phyloP scores from a whole-genome alignment of 1,140 invertebrate species.

The Pygmarrhopalites habei region DNA sequence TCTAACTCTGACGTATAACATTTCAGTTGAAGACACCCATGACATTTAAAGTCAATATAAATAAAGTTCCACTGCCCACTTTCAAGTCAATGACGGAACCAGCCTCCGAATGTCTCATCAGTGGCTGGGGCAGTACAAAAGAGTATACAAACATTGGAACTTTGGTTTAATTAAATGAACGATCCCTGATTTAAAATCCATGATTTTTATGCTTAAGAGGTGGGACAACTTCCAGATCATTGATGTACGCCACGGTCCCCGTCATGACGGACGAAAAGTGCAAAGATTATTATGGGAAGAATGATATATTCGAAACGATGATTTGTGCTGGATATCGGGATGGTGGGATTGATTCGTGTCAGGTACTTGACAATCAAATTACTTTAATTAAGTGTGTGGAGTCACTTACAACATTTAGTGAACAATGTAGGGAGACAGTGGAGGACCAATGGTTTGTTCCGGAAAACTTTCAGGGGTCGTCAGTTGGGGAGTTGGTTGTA shows the following conservation, averaged over 20 bases:
- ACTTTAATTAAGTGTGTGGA: too few species aligned
- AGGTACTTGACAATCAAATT: neutral
- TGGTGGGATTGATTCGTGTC: conserved; percentile 36
- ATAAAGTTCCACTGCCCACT: conserved; percentile 19
- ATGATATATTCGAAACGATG: conserved; percentile 36
- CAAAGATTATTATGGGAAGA: conserved; percentile 31
- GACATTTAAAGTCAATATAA: conserved; percentile 28
- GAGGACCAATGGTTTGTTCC: conserved; percentile 29
- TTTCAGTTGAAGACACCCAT: conserved; percentile 25
- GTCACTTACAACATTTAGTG: too few species aligned
- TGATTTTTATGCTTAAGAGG: too few species aligned
- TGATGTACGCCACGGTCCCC: conserved; percentile 37
- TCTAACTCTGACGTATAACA: too few species aligned
- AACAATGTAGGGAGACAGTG: conserved; percentile 14
- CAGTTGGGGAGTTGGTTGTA: conserved; percentile 32
- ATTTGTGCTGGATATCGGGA: conserved; percentile 33
- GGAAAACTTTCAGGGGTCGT: conserved; percentile 32
- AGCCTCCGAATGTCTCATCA: conserved; percentile 25
- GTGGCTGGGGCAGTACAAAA: conserved; percentile 32
- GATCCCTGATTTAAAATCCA: too few species aligned
- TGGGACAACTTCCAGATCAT: conserved; percentile 21
- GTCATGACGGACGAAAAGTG: conserved; percentile 33
- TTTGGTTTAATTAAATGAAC: too few species aligned
- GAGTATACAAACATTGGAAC: too few species aligned
- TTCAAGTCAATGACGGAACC: conserved; percentile 18